Evolutionary conservation across 1,140 invertebrate species (phyloP).

Genomic region (Ctenoplectra terminalis): DNA sequence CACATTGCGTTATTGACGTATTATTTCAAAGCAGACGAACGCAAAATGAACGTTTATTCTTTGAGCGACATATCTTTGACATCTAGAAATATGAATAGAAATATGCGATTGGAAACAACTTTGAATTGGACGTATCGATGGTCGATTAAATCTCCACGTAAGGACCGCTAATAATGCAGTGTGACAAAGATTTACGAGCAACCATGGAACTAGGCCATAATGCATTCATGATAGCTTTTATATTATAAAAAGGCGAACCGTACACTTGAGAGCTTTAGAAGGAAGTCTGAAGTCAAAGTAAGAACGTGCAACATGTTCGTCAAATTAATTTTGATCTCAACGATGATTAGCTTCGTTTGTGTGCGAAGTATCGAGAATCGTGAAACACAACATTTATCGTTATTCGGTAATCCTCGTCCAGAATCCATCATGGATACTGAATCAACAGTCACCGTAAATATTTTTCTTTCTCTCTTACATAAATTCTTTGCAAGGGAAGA

Average conservation of each 20-base stretch:
- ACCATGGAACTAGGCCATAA: neutral
- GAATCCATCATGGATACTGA: neutral
- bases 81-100: neutral
- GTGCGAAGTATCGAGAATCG: conserved; percentile 2
- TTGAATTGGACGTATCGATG: neutral
- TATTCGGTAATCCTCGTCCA: neutral
- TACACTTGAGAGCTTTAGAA: neutral
- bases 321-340: neutral
- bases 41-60: neutral
- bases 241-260: conserved; percentile 23
- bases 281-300: neutral
- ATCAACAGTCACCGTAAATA: conserved; percentile 18
- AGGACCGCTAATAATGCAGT: neutral
- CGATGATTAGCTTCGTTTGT: conserved; percentile 15
- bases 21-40: neutral
- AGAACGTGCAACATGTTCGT: conserved; percentile 12
- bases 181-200: conserved; percentile 18
- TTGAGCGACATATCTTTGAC: neutral
- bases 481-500: neutral
- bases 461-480: neutral
- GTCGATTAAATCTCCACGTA: neutral
- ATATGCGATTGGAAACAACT: neutral
- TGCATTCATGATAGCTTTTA: no score
- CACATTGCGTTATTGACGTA: neutral
- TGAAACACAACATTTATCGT: neutral